phyloP scores from a whole-genome alignment of 2,888 invertebrate genomes.

The Drosophila kambysellisi region DNA sequence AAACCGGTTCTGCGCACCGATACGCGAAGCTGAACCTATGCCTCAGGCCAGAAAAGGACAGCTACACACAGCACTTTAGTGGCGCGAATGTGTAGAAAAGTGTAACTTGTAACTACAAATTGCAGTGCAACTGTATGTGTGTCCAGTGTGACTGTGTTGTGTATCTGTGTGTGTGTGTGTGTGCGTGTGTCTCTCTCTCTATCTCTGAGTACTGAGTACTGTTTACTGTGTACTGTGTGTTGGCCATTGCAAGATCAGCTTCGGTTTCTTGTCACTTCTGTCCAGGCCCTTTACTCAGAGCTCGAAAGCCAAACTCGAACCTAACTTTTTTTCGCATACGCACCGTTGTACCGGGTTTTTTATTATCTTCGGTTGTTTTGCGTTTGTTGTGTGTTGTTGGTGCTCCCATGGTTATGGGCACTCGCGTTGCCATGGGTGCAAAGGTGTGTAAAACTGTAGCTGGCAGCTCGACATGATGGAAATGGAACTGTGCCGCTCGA shows the following conservation, averaged over 20 bases:
- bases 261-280: constrained; percentile 38
- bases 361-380: constrained; percentile 26
- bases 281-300: constrained; percentile 46
- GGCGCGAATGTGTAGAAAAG: constrained; percentile 68
- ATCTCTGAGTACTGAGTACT: constrained; percentile 3
- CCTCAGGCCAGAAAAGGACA: constrained; percentile 72
- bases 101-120: constrained; percentile 75
- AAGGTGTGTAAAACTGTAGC: constrained; percentile 68
- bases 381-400: constrained; percentile 17
- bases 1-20: constrained; percentile 75
- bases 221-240: constrained; percentile 20
- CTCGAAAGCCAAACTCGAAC: constrained; percentile 50
- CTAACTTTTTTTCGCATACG: constrained; percentile 68
- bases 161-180: constrained; percentile 2
- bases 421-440: constrained; percentile 76
- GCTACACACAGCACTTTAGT: constrained; percentile 49
- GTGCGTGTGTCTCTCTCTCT: background rate
- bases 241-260: constrained; percentile 67
- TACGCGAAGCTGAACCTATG: constrained; percentile 41
- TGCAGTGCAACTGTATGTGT: constrained; percentile 57
- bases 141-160: background rate
- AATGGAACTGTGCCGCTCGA: constrained; percentile 83
- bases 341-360: constrained; percentile 58
- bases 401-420: constrained; percentile 68
- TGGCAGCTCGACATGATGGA: constrained; percentile 74